A percentile compares a stretch with the other conserved stretches of the same genome.
Conservation (phyloP, 2,797 vertebrate species). For the Sebastes flavidus region DNA sequence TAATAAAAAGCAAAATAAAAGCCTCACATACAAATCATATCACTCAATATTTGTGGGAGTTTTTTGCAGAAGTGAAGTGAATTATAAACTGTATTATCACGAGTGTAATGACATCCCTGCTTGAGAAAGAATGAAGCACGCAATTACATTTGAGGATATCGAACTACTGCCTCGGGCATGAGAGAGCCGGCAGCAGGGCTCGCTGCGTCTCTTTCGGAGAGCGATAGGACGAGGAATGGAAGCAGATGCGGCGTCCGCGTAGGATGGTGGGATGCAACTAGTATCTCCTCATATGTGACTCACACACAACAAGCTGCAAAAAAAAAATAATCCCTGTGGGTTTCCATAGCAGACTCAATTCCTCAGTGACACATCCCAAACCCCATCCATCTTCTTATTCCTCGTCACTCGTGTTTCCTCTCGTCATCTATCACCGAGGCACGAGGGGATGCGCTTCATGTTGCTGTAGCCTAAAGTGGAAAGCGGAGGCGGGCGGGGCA, state of each 20-base stretch:
- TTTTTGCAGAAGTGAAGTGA: constrained; percentile 15
- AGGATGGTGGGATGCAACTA: background rate
- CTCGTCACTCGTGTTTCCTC: constrained; percentile 16
- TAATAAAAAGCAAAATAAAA: constrained; percentile 25
- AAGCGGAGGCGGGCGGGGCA: background rate
- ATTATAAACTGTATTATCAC: constrained; percentile 11
- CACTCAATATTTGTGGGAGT: background rate
- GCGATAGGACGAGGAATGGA: constrained; percentile 5
- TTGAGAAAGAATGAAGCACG: constrained; percentile 9
- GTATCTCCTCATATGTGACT: constrained; percentile 9
- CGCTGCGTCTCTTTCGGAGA: background rate
- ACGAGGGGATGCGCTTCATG: constrained; percentile 9
- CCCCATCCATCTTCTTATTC: constrained; percentile 28
- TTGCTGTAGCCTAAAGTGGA: constrained; percentile 11
- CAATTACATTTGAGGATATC: constrained; percentile 34
- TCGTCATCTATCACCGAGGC: constrained; percentile 36
- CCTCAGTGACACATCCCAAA: constrained; percentile 1
- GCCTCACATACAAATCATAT: constrained; percentile 8
- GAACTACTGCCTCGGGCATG: constrained; percentile 1
- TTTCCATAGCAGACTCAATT: constrained; percentile 2
- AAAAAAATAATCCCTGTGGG: constrained; percentile 5
- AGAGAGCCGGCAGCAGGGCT: background rate
- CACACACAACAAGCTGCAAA: background rate
- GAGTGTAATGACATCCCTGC: background rate
- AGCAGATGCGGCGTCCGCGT: background rate